Base-by-base conservation (phyloP, 2,888 invertebrate species). In the Nephrocerus scutellatus region DNA sequence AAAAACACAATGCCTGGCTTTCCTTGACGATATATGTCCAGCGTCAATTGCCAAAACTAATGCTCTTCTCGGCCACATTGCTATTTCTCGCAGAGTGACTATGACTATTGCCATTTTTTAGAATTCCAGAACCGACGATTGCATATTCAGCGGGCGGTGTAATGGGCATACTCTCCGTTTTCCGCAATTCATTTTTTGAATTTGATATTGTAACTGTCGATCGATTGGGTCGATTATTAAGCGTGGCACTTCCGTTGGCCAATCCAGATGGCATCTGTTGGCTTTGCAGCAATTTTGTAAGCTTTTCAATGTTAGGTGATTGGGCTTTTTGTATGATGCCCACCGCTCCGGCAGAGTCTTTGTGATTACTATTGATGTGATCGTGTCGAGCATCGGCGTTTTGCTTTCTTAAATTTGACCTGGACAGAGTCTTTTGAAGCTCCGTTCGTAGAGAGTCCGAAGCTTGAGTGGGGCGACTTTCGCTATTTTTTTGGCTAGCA, bases 341-440 rank as follows among this genome's bases (percentile, higher is more conserved):
- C 13, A 51, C 50, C 4, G 38, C 46, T 10, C 39, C 41, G 18
- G 30, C 26, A n/a, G 21, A 12, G 18, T 25, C 16, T 15, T 20
- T 16, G 10, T 13, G 33, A 13, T 32, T 33, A 45, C 21, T 12
- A 23, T 18, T 15, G 15, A 22, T 3, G 21, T 10, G 39, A 26
- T 15, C 36, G 22, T 20, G 6, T 3, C n/a, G 19, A 13, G 8
- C 15, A 22, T 14, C 16, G 4, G 15, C 82, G 64, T 80, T 82
- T 69, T 78, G 76, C 70, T 79, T 80, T 56, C 76, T 77, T 55
- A 85, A 72, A 71, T 85, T 84, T 37, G 85, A 83, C 60, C 84
- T 76, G 53, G 82, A 82, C 44, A 86, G 68, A 6, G 85, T 86
- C 42, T 82, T 76, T 38, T 76, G 79, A 49, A 86, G 69, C 69